Conservation (phyloP, 2,113 vertebrate species). For the Furnarius figulus region DNA sequence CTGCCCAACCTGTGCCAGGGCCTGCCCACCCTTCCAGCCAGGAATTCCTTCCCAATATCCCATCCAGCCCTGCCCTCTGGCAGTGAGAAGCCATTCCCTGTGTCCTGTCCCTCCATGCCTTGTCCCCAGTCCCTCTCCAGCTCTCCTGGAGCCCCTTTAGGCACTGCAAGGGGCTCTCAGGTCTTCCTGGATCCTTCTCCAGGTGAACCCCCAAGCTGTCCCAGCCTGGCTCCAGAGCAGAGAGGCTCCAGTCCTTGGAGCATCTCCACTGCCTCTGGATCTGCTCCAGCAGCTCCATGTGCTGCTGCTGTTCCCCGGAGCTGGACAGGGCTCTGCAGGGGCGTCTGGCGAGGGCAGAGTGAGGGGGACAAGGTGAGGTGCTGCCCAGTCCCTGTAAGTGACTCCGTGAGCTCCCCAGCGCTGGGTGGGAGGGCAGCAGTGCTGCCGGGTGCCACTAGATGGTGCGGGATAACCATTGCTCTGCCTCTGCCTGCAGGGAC, state of each 20-base stretch:
- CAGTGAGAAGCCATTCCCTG: neutral
- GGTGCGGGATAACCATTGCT: neutral
- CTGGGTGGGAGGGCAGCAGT: accelerated
- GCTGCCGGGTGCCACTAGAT: neutral
- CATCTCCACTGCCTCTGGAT: neutral
- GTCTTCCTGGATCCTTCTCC: neutral
- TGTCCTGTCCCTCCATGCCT: neutral
- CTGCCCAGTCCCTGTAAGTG: neutral
- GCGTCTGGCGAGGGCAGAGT: neutral
- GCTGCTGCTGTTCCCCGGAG: neutral
- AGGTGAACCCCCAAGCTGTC: neutral
- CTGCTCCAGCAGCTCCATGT: neutral
- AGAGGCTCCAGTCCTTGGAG: neutral
- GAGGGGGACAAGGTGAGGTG: too few relatives aligned
- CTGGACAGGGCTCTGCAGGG: neutral
- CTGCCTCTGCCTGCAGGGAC: neutral
- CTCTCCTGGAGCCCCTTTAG: neutral
- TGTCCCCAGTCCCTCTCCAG: neutral
- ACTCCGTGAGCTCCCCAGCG: neutral
- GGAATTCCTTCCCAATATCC: neutral
- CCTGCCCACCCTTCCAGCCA: neutral
- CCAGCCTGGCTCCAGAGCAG: neutral
- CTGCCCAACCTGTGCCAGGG: neutral
- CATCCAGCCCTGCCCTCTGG: neutral
- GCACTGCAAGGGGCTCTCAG: neutral